phyloP scores from a whole-genome alignment of 1,140 invertebrate species.

The Sinella curviseta region DNA sequence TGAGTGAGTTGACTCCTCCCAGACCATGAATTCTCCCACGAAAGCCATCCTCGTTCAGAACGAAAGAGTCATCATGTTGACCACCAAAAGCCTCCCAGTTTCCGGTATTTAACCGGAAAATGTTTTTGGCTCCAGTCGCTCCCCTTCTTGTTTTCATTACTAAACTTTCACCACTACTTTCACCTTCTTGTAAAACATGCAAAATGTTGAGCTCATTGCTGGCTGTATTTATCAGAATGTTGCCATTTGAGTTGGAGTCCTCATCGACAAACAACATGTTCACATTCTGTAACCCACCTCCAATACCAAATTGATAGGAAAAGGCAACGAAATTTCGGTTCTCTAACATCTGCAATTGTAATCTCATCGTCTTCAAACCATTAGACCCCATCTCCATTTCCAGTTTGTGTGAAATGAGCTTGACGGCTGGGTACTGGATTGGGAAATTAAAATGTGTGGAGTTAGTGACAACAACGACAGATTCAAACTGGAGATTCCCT shows the following conservation, averaged over 20 bases:
- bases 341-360: too few relatives aligned
- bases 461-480: too few relatives aligned
- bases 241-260: neutral
- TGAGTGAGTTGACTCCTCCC: too few relatives aligned
- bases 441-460: too few relatives aligned
- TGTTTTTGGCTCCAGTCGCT: neutral
- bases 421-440: too few relatives aligned
- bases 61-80: neutral
- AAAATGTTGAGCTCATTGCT: neutral
- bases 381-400: too few relatives aligned
- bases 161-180: neutral
- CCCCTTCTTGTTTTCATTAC: neutral
- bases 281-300: neutral
- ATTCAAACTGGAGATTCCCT: too few relatives aligned
- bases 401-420: too few relatives aligned
- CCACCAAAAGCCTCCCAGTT: neutral
- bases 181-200: neutral
- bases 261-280: neutral
- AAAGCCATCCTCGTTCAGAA: neutral
- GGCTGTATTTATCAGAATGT: neutral
- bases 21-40: neutral
- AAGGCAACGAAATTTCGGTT: too few relatives aligned
- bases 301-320: neutral
- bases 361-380: too few relatives aligned
- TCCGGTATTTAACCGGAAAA: neutral